Evolutionary conservation across 2,113 vertebrate genomes (phyloP).

Genomic region (Euleptes europaea): DNA sequence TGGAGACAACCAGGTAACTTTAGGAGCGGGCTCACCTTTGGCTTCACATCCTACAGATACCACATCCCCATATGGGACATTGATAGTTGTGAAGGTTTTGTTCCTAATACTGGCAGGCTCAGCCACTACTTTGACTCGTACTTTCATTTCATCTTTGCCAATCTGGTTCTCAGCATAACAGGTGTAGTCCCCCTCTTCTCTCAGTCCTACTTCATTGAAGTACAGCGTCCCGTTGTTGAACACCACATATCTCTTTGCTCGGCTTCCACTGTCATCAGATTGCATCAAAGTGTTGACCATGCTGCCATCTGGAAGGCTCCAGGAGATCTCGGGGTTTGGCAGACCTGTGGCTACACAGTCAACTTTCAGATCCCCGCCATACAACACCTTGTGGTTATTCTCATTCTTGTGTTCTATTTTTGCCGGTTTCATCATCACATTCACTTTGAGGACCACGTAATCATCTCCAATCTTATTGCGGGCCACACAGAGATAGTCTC

Average conservation of each 20-base stretch:
- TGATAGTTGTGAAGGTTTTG: constrained; percentile 60
- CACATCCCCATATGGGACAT: constrained; percentile 81
- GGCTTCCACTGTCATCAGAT: constrained; percentile 69
- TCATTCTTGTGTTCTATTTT: constrained; percentile 84
- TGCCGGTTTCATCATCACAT: constrained; percentile 85
- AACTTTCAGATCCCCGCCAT: constrained; percentile 83
- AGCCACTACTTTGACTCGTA: constrained; percentile 80
- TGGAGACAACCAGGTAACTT: constrained; percentile 87
- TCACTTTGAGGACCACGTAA: constrained; percentile 78
- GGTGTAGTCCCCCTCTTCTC: constrained; percentile 89
- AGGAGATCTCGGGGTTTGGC: constrained; percentile 88
- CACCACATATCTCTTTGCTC: constrained; percentile 83
- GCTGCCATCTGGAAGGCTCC: constrained; percentile 90
- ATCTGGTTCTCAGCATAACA: constrained; percentile 91
- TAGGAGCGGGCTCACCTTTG: constrained; percentile 81
- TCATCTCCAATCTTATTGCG: constrained; percentile 90
- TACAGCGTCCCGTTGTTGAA: constrained; percentile 91
- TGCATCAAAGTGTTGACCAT: constrained; percentile 83
- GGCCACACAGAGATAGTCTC: constrained; percentile 90
- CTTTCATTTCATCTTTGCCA: constrained; percentile 91
- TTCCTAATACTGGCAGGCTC: constrained; percentile 77
- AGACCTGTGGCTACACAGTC: constrained; percentile 92
- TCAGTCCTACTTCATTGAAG: constrained; percentile 85
- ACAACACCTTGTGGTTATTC: constrained; percentile 79
- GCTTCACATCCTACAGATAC: constrained; percentile 76